Percentiles rank a stretch among this genome's conserved stretches.
phyloP scores from a whole-genome alignment of 2,113 vertebrate species.

The Hippolais icterina region DNA sequence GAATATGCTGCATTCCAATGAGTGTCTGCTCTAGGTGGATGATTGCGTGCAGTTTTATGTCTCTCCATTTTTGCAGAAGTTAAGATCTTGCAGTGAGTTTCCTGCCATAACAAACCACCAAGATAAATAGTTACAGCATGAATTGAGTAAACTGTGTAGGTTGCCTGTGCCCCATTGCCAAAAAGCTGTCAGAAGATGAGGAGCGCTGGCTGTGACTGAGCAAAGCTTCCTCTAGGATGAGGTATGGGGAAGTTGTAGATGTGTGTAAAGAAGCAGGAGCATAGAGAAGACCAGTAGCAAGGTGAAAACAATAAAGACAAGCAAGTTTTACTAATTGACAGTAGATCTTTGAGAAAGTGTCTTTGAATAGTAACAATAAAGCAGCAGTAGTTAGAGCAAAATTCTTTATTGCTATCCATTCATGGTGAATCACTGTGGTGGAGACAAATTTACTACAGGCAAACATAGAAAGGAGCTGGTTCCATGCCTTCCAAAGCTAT shows the following conservation, averaged over 20 bases:
- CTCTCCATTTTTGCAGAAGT: neutral
- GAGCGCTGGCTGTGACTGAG: neutral
- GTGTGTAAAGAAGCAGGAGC: neutral
- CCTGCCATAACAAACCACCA: neutral
- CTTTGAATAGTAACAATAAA: neutral
- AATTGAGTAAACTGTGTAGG: neutral
- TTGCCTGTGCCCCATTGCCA: neutral
- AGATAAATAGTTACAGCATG: neutral
- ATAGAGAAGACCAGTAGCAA: neutral
- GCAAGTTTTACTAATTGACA: neutral
- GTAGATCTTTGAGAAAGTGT: neutral
- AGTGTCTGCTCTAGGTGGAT: neutral
- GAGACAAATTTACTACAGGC: neutral
- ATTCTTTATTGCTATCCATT: neutral
- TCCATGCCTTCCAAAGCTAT: neutral
- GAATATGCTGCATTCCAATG: neutral
- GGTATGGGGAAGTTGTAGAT: neutral
- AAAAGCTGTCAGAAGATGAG: conserved; percentile 5
- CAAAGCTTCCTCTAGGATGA: neutral
- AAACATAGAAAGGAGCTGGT: neutral
- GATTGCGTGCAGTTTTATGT: neutral
- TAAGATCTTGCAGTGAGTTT: neutral
- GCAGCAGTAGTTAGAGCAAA: neutral
- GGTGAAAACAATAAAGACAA: neutral
- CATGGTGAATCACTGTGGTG: neutral